Percentiles rank a stretch among this genome's conserved stretches.
These are phyloP conservation scores for Eira barbara DNA, from an alignment of 2,113 vertebrate species.

Conservation along the genomic window DNA sequence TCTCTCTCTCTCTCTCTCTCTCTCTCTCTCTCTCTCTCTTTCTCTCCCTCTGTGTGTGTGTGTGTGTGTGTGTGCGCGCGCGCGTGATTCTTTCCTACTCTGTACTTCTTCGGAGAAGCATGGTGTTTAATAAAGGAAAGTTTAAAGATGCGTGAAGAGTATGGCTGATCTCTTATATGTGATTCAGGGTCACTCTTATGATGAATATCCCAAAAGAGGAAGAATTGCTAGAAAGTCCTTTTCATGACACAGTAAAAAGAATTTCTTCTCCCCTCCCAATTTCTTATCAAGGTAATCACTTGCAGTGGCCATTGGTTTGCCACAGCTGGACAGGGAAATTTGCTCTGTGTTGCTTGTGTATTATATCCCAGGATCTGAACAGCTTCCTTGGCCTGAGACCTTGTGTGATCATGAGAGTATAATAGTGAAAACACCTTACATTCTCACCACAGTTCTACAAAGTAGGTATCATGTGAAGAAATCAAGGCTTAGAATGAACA, in stretches of 20 bases:
- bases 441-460: background rate
- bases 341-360: background rate
- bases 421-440: background rate
- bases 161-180: conserved; percentile 28
- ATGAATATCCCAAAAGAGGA: background rate
- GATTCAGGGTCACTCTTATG: background rate
- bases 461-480: background rate
- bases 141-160: conserved; percentile 1
- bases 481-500: background rate
- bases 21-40: background rate
- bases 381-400: background rate
- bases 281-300: background rate
- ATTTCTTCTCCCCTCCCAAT: background rate
- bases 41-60: background rate
- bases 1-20: background rate
- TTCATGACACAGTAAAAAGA: conserved; percentile 13
- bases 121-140: conserved; percentile 7
- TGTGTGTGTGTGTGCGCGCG: background rate
- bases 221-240: background rate
- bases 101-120: conserved; percentile 3
- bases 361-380: conserved; percentile 10
- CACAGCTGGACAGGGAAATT: background rate
- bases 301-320: conserved; percentile 8
- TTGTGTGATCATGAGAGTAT: background rate
- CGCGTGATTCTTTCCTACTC: conserved; percentile 19